phyloP scores from a whole-genome alignment of 2,113 vertebrate genomes.

The Bufo gargarizans region DNA sequence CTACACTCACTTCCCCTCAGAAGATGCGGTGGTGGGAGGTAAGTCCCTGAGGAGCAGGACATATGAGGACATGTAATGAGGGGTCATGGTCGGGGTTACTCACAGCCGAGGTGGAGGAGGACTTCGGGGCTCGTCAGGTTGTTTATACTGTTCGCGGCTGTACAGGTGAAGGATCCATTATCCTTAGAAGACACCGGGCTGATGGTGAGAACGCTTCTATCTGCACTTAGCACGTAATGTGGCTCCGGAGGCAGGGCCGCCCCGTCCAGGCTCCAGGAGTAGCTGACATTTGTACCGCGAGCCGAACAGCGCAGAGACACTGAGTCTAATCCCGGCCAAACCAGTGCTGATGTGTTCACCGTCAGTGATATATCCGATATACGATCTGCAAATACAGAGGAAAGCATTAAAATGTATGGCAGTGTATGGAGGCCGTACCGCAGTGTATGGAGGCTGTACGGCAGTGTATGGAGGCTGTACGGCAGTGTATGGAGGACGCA shows the following conservation, averaged over 20 bases:
- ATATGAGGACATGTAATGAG: background rate
- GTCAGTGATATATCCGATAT: background rate
- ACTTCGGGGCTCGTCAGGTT: background rate
- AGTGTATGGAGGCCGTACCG: no score
- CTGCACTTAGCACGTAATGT: background rate
- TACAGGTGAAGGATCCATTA: constrained; percentile 19
- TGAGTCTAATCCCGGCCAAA: constrained; percentile 17
- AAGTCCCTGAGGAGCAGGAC: no score
- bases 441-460: no score
- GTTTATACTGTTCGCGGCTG: background rate
- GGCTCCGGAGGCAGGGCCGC: background rate
- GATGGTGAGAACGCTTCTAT: constrained; percentile 33
- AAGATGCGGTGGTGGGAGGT: no score
- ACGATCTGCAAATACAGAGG: background rate
- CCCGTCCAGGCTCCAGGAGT: constrained; percentile 38
- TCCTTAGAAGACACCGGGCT: constrained; percentile 18
- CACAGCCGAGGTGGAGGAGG: constrained; percentile 24
- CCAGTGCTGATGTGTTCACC: background rate
- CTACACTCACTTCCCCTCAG: no score
- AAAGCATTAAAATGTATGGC: background rate
- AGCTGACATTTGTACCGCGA: background rate
- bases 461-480: no score
- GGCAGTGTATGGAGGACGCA: no score
- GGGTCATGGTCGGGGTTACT: background rate
- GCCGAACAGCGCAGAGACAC: constrained; percentile 5